Evolutionary conservation across 2,888 invertebrate genomes (phyloP), one percentile per base, ranked within the genome.

Genomic region (Timema cristinae): DNA sequence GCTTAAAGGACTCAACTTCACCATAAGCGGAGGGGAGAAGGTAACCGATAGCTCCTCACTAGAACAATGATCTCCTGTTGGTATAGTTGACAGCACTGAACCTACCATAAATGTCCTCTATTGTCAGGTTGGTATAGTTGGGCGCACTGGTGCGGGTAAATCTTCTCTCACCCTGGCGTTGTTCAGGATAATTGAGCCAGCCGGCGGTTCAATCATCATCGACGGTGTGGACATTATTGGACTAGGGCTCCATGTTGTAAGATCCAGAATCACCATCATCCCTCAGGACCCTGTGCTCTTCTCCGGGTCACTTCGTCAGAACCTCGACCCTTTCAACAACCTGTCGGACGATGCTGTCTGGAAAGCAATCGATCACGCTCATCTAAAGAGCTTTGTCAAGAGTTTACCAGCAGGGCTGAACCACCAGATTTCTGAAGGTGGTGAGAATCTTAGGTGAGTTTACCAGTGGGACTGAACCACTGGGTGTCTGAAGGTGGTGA

Each of bases 261-360:
- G 85, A 7, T 78, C 80, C 6, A 78, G 80, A 51, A 76, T 85
- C 16, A 84, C 85, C 4, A 84, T 85, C 72, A 85, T 85, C 72
- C 85, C 85, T n/a, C 79, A 88, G 83, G 63, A 88, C 76, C 87
- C 88, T 7, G 85, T 87, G 1, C 79, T 88, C 54, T 88, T 88
- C 78, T 85, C 86, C 48, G 87, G 88, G 51, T 83, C 84, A 6
- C 78, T 88, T 48, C 79, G 87, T 10, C 49, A 54, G 78, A 88
- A 88, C 77, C 79, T 88, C 73, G 88, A 88, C 78, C 88, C 88
- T 0, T 85, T 86, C 75, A 77, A 80, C 66, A 75, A 75, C 50
- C 80, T 84, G 76, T 76, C 80, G 0, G 87, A 88, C 76, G 82
- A 80, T 15, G 82, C 85, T 50, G 77, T 88, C 49, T 88, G 88